Evolutionary conservation across 1,140 invertebrate species (phyloP).

Genomic region (Uloborus diversus): DNA sequence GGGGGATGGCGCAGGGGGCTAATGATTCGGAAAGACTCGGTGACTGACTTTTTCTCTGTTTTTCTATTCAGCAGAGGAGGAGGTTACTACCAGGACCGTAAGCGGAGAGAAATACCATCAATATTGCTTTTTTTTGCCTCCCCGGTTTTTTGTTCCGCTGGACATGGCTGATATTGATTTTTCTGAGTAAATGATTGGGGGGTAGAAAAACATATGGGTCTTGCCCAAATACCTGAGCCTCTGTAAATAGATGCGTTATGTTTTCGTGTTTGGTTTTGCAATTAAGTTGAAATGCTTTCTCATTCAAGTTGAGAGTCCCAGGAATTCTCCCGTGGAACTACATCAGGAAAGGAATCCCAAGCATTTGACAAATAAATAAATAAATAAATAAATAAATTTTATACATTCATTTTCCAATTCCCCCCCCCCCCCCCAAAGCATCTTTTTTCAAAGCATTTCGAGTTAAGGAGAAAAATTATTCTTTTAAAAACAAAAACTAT

Average conservation of each 20-base stretch:
- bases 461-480: too few species aligned
- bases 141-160: background rate
- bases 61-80: constrained; percentile 14
- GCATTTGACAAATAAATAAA: too few species aligned
- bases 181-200: background rate
- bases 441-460: too few species aligned
- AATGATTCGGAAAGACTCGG: constrained; percentile 46
- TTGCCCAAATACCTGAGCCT: constrained; percentile 16
- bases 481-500: too few species aligned
- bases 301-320: too few species aligned
- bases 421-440: too few species aligned
- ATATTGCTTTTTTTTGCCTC: constrained; percentile 6
- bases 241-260: constrained; percentile 1
- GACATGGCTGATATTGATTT: background rate
- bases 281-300: too few species aligned
- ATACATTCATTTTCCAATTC: too few species aligned
- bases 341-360: too few species aligned
- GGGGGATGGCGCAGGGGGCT: constrained; percentile 5
- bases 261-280: constrained; percentile 12
- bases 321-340: too few species aligned
- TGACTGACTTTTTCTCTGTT: constrained; percentile 44
- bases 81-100: constrained; percentile 20
- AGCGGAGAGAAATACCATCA: background rate
- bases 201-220: background rate
- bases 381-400: too few species aligned